Evolutionary conservation across 2,797 vertebrate species (phyloP), one percentile per base, ranked within the genome.

Genomic region (Sebastolobus altivelis): DNA sequence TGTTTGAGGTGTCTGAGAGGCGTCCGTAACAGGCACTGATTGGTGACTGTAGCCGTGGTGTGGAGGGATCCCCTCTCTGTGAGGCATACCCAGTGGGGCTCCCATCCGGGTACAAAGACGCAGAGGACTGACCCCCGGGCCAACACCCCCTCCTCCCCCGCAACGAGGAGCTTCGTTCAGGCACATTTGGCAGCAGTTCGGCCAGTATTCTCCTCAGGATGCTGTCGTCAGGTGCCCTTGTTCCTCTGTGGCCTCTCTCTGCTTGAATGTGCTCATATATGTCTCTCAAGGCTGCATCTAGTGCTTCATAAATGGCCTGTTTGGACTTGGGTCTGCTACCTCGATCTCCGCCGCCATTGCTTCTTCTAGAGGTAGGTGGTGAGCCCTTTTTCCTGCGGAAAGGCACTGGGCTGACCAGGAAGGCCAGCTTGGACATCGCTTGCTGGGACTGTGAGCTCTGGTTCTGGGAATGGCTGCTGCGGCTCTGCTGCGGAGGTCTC

Each of bases 331-430:
- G 93, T 86, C 97, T 96, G 89, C 97, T 95, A 12, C 91, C 86
- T 59, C 89, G 92, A 79, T 94, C 86, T 72, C 90, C 89, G 5
- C 86, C 87, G 52, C 77, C 73, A 25, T 72, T 74, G 77, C 77
- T 87, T 86, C 90, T 87, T 81, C 89, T 96, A 89, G 91, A 95
- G 95, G 95, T 96, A 91, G 92, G 97, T 91, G 97, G 93, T 49
- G 96, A 94, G 83, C 93, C 96, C 94, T 97, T 99, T 97, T 99
- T 99, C 93, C 97, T 97, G 65, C 98, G 97, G 95, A 99, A 99
- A 97, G 98, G 98, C 97, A 99, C 98, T 77, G 98, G 98, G 68
- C 98, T 99, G 94, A 99, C 98, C 46, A 99, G 95, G 90, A 98
- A 99, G 82, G 98, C 98, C 90, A 99, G 95, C 91, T 99, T 99